These are phyloP conservation scores for Fulmarus glacialis DNA, from an alignment of 2,113 vertebrate species.

Conservation along the genomic window DNA sequence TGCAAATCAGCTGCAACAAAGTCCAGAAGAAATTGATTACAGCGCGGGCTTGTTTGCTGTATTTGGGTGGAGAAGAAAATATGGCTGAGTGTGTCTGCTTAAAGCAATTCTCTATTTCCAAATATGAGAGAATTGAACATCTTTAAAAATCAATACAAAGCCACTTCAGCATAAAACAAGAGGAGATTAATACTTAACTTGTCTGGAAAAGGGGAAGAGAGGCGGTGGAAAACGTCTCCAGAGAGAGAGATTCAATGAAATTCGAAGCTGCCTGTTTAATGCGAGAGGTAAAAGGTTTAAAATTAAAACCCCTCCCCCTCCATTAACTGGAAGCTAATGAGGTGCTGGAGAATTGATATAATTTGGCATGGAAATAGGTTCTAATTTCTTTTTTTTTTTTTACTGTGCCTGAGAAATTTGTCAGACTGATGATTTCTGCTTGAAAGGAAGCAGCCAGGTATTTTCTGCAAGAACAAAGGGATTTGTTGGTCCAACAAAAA, in stretches of 20 bases:
- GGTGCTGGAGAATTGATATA: neutral
- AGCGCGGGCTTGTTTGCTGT: rapidly evolving
- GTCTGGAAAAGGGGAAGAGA: neutral
- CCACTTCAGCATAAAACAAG: constrained; percentile 28
- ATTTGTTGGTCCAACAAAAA: neutral
- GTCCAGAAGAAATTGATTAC: neutral
- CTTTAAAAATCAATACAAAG: constrained; percentile 62
- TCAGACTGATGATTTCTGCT: neutral
- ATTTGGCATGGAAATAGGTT: neutral
- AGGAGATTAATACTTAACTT: constrained; percentile 55
- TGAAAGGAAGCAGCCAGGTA: neutral
- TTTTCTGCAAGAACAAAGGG: neutral
- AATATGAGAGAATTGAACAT: constrained; percentile 28
- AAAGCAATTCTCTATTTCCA: constrained; percentile 13
- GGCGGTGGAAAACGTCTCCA: neutral
- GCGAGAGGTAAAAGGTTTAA: neutral
- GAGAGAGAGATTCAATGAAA: constrained; percentile 39
- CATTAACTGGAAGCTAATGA: constrained; percentile 27
- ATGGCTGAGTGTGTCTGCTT: neutral
- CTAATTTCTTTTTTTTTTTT: neutral
- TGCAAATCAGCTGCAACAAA: neutral
- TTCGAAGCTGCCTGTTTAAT: constrained; percentile 33
- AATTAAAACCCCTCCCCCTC: constrained; percentile 10
- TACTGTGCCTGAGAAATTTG: neutral
- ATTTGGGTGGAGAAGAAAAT: neutral